Conservation (phyloP, 1,140 invertebrate species). For the Lasioglossum albipes region DNA sequence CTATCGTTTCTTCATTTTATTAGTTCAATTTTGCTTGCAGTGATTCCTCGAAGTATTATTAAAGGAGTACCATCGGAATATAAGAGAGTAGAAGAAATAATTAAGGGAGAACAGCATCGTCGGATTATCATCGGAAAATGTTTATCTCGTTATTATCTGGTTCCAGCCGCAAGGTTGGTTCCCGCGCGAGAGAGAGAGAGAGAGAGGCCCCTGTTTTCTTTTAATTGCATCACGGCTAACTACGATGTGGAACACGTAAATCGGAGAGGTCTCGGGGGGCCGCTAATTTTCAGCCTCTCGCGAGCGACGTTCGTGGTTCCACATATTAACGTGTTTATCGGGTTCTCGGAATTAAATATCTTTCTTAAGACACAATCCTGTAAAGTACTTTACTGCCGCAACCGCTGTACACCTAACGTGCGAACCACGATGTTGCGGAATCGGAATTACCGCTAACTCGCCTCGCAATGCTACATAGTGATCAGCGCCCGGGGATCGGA, state of each 20-base stretch:
- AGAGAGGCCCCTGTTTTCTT: background rate
- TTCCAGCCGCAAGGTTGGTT: background rate
- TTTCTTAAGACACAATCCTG: constrained; percentile 45
- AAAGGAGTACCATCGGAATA: too few relatives aligned
- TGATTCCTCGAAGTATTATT: too few relatives aligned
- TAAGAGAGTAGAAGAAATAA: too few relatives aligned
- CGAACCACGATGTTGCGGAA: constrained; percentile 8
- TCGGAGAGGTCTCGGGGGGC: constrained; percentile 20
- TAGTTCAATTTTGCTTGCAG: too few relatives aligned
- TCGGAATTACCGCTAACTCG: constrained; percentile 41
- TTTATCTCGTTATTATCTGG: too few relatives aligned
- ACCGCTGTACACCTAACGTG: constrained; percentile 9
- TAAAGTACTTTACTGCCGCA: constrained; percentile 52
- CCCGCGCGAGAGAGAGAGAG: background rate
- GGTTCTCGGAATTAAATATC: constrained; percentile 61
- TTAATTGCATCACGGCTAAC: constrained; percentile 18
- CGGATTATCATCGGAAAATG: too few relatives aligned
- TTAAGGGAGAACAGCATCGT: too few relatives aligned
- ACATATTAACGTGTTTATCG: constrained; percentile 56
- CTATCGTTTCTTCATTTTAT: too few relatives aligned
- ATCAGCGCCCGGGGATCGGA: background rate
- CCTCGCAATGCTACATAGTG: constrained; percentile 1
- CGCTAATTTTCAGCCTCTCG: constrained; percentile 47
- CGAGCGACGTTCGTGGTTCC: constrained; percentile 25
- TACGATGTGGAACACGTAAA: constrained; percentile 38